Conservation (phyloP, 2,113 vertebrate species). For the Cyprinodon tularosa region DNA sequence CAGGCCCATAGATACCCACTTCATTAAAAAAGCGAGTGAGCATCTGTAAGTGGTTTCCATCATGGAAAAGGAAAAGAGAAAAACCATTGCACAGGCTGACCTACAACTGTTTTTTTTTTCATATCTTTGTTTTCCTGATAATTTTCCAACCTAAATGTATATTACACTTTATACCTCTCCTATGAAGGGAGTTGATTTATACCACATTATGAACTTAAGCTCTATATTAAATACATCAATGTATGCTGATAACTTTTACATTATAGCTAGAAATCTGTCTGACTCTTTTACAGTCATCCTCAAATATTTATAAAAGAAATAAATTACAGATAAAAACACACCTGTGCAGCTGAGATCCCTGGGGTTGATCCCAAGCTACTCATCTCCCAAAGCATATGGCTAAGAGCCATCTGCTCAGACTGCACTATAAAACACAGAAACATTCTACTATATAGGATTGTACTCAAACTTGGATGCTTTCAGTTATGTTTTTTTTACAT, state of each 20-base stretch:
- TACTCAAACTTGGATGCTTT: constrained; percentile 23
- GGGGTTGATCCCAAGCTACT: constrained; percentile 48
- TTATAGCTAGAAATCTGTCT: constrained; percentile 20
- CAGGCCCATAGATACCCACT: too few relatives aligned
- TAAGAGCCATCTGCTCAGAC: constrained; percentile 55
- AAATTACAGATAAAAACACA: constrained; percentile 47
- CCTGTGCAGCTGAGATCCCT: constrained; percentile 33
- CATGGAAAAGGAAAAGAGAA: too few relatives aligned
- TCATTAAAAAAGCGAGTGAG: too few relatives aligned
- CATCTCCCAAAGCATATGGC: constrained; percentile 54
- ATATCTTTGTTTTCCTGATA: too few relatives aligned
- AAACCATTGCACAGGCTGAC: too few relatives aligned
- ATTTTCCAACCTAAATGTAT: too few relatives aligned
- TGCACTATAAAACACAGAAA: constrained; percentile 43
- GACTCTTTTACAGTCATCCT: constrained; percentile 8
- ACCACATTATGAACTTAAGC: neutral
- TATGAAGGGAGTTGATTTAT: too few relatives aligned
- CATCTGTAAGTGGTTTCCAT: too few relatives aligned
- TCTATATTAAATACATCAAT: constrained; percentile 43
- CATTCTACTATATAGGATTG: constrained; percentile 35
- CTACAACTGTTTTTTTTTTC: too few relatives aligned
- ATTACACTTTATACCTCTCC: too few relatives aligned
- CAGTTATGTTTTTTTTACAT: neutral
- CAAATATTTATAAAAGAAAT: constrained; percentile 43
- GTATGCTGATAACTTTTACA: constrained; percentile 28